Evolutionary conservation across 2,113 vertebrate genomes (phyloP).

Genomic region (Nesogale talazaci): DNA sequence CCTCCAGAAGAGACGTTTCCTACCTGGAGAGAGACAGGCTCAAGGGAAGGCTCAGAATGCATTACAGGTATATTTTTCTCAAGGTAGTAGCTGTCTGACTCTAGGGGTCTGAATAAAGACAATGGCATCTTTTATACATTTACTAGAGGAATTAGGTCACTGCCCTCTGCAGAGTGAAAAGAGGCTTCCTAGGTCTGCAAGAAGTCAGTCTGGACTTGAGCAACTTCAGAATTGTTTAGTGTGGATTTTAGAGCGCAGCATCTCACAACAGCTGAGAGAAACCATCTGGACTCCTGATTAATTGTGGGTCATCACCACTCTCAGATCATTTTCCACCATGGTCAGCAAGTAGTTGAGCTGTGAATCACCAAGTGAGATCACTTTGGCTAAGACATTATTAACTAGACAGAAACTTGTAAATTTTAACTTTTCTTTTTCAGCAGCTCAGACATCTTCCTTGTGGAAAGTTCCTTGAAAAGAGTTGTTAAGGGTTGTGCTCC

Average conservation of each 20-base stretch:
- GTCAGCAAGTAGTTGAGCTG: constrained; percentile 98
- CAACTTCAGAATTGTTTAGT: constrained; percentile 95
- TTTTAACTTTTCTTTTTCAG: constrained; percentile 85
- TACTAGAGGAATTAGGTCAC: constrained; percentile 23
- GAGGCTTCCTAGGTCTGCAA: constrained; percentile 89
- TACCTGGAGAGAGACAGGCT: not conserved
- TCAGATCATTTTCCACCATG: constrained; percentile 96
- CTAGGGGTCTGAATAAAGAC: constrained; percentile 40
- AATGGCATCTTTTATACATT: not conserved
- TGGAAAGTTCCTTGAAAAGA: too few species aligned
- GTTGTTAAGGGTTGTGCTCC: too few species aligned
- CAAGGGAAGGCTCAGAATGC: not conserved
- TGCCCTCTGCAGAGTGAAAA: not conserved
- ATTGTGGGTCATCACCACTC: constrained; percentile 96
- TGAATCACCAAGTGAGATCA: constrained; percentile 92
- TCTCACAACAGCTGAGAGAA: constrained; percentile 99
- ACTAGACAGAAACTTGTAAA: constrained; percentile 92
- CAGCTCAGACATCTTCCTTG: too few species aligned
- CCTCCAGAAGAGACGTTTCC: constrained; percentile 19
- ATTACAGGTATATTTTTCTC: not conserved
- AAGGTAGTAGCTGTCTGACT: not conserved
- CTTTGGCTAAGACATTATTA: too few species aligned
- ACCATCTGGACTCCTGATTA: constrained; percentile 97
- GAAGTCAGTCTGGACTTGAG: constrained; percentile 96
- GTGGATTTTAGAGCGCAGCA: constrained; percentile 96